phyloP scores from a whole-genome alignment of 2,888 invertebrate species.

The Cheilosia impressa region DNA sequence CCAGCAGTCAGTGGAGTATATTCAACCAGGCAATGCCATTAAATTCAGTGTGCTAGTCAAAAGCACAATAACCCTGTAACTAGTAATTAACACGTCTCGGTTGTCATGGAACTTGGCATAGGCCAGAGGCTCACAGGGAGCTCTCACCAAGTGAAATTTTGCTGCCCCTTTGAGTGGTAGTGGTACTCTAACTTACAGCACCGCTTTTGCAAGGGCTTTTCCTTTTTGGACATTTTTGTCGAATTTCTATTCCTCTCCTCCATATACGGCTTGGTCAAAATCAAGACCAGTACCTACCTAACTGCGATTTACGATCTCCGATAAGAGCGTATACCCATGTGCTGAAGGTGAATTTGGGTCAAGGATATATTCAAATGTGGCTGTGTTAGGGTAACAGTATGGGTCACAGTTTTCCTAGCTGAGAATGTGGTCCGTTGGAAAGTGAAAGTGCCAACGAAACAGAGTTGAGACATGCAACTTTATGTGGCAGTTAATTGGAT shows the following conservation, averaged over 20 bases:
- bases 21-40: slow-evolving; percentile 9
- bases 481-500: slow-evolving; percentile 4
- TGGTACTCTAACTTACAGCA: no score
- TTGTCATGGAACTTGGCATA: slow-evolving; percentile 54
- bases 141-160: slow-evolving; percentile 33
- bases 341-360: slow-evolving; percentile 48
- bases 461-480: slow-evolving; percentile 40
- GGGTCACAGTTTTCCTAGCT: slow-evolving; percentile 29
- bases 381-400: slow-evolving; percentile 37
- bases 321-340: slow-evolving; percentile 47
- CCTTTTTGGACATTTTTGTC: slow-evolving; percentile 46
- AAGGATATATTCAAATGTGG: slow-evolving; percentile 62
- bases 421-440: slow-evolving; percentile 37
- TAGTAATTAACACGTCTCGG: slow-evolving; percentile 60
- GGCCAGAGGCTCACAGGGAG: slow-evolving; percentile 25
- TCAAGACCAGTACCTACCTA: slow-evolving; percentile 66
- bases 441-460: slow-evolving; percentile 54
- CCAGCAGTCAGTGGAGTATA: slow-evolving; percentile 2
- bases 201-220: no score
- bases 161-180: slow-evolving; percentile 20
- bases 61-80: slow-evolving; percentile 65
- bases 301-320: slow-evolving; percentile 51
- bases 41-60: slow-evolving; percentile 37
- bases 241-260: slow-evolving; percentile 41
- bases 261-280: slow-evolving; percentile 33